Base-by-base conservation (phyloP, 2,797 vertebrate species). In the Acanthurus tractus region DNA sequence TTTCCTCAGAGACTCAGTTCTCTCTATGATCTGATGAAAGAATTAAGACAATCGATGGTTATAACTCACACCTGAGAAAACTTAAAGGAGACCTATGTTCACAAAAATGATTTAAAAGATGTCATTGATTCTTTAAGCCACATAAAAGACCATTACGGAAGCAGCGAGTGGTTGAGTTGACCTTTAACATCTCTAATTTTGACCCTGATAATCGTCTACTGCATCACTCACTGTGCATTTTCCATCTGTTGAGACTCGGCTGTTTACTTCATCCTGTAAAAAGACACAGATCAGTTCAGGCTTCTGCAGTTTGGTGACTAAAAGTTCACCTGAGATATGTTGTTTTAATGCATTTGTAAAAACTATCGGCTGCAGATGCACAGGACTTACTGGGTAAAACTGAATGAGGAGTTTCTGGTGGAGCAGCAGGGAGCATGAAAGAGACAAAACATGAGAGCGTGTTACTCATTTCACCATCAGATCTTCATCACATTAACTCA, bases 1-100 rank as follows among this genome's bases (percentile, higher is more conserved):
- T 89, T 96, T 97, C 92, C 91, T 96, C 91, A 98, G 91, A 12
- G 93, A 96, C 90, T 97, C 96, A 0, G 97, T 95, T 78, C 96
- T 94, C 81, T 97, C 96, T 0, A 88, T 90, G 77, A 98, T 95
- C 97, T 99, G 82, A 62, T 44, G 66, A 59, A 22, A 78, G 25
- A 75, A 67, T 14, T 1, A 18, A 25, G 13, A 76, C 8, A 34
- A 56, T 38, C 1, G 1, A 11, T 8, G 36, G 10, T 56, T 57
- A 49, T 59, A 67, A 63, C 11, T 74, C 23, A 45, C n/a, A 52
- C 4, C 4, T 17, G 8, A 29, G n/a, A 58, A 44, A 53, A 34
- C 29, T 34, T 34, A 34, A 34, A 34, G 29, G 29, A 34, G 6
- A 34, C 29, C 29, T 34, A 6, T 34, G 29, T 34, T 34, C 29